Percentiles rank a stretch among this genome's conserved stretches.
Conservation (phyloP, 1,140 invertebrate genomes). For the Belonocnema kinseyi region DNA sequence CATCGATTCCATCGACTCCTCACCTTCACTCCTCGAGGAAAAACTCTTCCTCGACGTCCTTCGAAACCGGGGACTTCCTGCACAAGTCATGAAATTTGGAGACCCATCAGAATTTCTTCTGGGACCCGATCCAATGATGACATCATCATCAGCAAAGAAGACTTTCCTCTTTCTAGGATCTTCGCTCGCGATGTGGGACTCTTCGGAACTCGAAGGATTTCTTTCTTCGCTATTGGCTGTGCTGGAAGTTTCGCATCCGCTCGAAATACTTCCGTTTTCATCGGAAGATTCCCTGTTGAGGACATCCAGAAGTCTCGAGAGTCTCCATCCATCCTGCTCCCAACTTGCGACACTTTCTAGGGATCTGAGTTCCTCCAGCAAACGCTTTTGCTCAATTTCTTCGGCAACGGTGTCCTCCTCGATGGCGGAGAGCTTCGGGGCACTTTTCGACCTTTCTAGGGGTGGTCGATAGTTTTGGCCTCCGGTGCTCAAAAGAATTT, state of each 20-base stretch:
- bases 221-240: constrained; percentile 77
- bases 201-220: constrained; percentile 51
- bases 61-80: constrained; percentile 66
- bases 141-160: constrained; percentile 30
- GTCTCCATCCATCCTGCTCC: constrained; percentile 67
- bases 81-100: constrained; percentile 69
- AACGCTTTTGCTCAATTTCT: constrained; percentile 79
- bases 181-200: constrained; percentile 43
- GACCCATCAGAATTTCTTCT: constrained; percentile 71
- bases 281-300: constrained; percentile 75
- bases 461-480: constrained; percentile 92
- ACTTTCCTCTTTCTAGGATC: constrained; percentile 40
- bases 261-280: constrained; percentile 85
- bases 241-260: constrained; percentile 86
- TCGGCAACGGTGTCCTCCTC: constrained; percentile 93
- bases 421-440: constrained; percentile 95
- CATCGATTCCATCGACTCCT: constrained; percentile 66
- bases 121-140: constrained; percentile 43
- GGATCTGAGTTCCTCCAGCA: constrained; percentile 69
- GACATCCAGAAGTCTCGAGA: constrained; percentile 70
- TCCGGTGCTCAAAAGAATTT: constrained; percentile 87
- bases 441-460: constrained; percentile 94
- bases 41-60: constrained; percentile 62
- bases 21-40: constrained; percentile 60
- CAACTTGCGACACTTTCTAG: constrained; percentile 70